Percentiles rank a stretch among this genome's conserved stretches.
Conservation (phyloP, 2,113 vertebrate species). For the Oreotrochilus melanogaster region DNA sequence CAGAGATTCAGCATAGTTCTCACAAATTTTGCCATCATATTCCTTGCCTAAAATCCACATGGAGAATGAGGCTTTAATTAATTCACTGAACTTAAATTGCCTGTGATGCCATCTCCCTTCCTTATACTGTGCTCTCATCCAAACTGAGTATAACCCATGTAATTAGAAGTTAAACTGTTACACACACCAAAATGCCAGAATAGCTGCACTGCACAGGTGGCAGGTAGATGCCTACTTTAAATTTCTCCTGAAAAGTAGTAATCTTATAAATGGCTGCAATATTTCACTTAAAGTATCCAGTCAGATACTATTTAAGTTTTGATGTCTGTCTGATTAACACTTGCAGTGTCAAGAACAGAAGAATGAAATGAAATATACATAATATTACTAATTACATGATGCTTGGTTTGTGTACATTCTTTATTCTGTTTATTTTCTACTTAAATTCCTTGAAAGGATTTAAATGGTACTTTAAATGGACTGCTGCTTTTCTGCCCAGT, state of each 20-base stretch:
- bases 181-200: not conserved
- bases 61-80: conserved; percentile 17
- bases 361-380: not conserved
- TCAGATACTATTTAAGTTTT: conserved; percentile 23
- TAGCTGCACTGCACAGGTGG: not conserved
- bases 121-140: not conserved
- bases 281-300: not conserved
- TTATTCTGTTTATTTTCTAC: conserved; percentile 45
- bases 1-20: not conserved
- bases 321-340: conserved; percentile 34
- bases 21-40: not conserved
- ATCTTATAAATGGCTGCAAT: not conserved
- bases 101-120: not conserved
- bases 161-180: conserved; percentile 18
- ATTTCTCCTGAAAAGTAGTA: not conserved
- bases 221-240: not conserved
- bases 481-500: not conserved
- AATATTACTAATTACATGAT: not conserved
- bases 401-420: not conserved
- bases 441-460: conserved; percentile 31
- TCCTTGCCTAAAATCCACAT: not conserved
- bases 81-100: not conserved
- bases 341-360: conserved; percentile 43
- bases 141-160: not conserved
- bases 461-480: not conserved